These are phyloP conservation scores for Fopius arisanus DNA, from an alignment of 1,140 invertebrate species.

Conservation along the genomic window DNA sequence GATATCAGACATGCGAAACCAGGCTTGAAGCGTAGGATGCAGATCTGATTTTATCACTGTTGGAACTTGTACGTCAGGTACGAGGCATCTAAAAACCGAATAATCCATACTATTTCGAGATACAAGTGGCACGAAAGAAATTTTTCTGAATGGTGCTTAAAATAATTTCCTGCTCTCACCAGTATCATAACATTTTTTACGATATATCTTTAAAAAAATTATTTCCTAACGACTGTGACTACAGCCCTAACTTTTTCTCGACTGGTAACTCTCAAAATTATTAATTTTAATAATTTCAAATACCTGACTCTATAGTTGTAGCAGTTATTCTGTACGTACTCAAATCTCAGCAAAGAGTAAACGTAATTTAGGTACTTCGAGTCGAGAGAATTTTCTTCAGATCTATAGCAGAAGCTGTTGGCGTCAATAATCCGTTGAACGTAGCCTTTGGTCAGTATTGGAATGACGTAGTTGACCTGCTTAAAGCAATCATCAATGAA, in stretches of 20 bases:
- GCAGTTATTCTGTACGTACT: constrained; percentile 48
- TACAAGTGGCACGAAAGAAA: background rate
- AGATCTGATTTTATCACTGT: constrained; percentile 38
- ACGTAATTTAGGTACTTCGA: constrained; percentile 52
- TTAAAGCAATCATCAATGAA: constrained; percentile 55
- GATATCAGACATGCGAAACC: constrained; percentile 50
- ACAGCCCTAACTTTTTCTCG: too few relatives aligned
- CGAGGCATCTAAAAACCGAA: constrained; percentile 44
- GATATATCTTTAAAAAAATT: too few relatives aligned
- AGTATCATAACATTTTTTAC: too few relatives aligned
- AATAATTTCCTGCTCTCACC: too few relatives aligned
- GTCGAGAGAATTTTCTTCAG: constrained; percentile 41
- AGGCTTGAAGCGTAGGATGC: constrained; percentile 51
- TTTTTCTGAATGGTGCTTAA: too few relatives aligned
- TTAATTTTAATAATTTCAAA: background rate
- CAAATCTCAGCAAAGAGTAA: constrained; percentile 47
- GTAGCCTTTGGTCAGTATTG: constrained; percentile 51
- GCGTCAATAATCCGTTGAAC: constrained; percentile 39
- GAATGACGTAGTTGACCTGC: constrained; percentile 54
- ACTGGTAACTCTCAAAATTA: too few relatives aligned
- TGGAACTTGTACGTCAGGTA: constrained; percentile 44
- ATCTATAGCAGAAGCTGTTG: constrained; percentile 16
- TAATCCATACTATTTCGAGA: constrained; percentile 13
- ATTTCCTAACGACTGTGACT: too few relatives aligned
- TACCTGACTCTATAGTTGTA: constrained; percentile 51